phyloP scores from a whole-genome alignment of 1,140 invertebrate genomes.

The Archegozetes longisetosus region DNA sequence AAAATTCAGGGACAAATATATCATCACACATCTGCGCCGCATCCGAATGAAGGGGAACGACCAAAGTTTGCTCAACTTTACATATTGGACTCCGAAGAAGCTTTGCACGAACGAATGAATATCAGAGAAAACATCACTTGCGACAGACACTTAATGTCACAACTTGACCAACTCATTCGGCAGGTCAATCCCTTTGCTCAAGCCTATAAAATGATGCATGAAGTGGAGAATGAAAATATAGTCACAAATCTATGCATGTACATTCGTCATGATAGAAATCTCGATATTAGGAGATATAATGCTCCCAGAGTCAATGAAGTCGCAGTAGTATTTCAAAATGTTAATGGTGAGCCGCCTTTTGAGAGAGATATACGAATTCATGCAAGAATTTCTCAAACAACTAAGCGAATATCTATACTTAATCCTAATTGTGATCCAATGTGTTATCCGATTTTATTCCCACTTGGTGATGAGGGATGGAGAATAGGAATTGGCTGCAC shows the following conservation, averaged over 20 bases:
- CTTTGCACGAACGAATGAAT: background rate
- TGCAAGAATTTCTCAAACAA: background rate
- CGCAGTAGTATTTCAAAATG: background rate
- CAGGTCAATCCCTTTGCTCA: background rate
- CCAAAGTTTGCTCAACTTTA: conserved; percentile 32
- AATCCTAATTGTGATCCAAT: conserved; percentile 1
- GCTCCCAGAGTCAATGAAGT: background rate
- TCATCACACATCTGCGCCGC: conserved; percentile 29
- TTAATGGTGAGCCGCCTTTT: background rate
- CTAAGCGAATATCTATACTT: background rate
- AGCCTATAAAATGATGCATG: background rate
- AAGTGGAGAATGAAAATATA: background rate
- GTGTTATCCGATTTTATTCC: conserved; percentile 21
- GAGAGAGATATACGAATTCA: background rate
- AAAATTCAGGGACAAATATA: conserved; percentile 35
- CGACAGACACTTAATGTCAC: conserved; percentile 7
- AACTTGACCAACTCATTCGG: background rate
- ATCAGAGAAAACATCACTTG: background rate
- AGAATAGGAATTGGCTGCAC: background rate
- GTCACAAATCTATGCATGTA: background rate
- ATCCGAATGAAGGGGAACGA: conserved; percentile 23
- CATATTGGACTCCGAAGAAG: conserved; percentile 17
- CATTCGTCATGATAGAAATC: background rate
- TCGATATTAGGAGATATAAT: background rate
- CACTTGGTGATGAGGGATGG: conserved; percentile 16